phyloP scores from a whole-genome alignment of 2,888 invertebrate species.

The Alviniconcha strummeri region DNA sequence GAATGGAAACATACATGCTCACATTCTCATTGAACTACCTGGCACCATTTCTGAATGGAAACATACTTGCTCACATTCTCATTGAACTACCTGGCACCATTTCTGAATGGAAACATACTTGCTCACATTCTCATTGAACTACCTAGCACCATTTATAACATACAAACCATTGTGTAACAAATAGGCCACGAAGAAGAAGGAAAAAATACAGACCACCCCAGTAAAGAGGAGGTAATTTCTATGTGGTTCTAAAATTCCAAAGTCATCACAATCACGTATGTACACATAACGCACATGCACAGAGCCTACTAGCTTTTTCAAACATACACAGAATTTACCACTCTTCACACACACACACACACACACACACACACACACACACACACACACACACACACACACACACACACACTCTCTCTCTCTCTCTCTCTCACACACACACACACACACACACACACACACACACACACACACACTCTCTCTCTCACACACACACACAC shows the following conservation, averaged over 20 bases:
- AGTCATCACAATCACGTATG: too few species aligned
- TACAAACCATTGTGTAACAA: too few species aligned
- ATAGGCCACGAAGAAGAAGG: too few species aligned
- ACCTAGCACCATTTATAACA: too few species aligned
- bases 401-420: background rate
- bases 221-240: too few species aligned
- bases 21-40: too few species aligned
- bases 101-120: background rate
- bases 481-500: background rate
- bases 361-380: constrained; percentile 24
- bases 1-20: background rate
- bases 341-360: background rate
- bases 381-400: constrained; percentile 20
- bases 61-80: too few species aligned
- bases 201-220: too few species aligned
- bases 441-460: background rate
- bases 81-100: too few species aligned
- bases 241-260: too few species aligned
- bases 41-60: background rate
- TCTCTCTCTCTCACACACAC: background rate
- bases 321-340: background rate
- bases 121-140: too few species aligned
- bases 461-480: constrained; percentile 1
- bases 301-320: background rate
- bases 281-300: background rate